Conservation (phyloP, 2,797 vertebrate genomes). For the Amphiprion clarkii region DNA sequence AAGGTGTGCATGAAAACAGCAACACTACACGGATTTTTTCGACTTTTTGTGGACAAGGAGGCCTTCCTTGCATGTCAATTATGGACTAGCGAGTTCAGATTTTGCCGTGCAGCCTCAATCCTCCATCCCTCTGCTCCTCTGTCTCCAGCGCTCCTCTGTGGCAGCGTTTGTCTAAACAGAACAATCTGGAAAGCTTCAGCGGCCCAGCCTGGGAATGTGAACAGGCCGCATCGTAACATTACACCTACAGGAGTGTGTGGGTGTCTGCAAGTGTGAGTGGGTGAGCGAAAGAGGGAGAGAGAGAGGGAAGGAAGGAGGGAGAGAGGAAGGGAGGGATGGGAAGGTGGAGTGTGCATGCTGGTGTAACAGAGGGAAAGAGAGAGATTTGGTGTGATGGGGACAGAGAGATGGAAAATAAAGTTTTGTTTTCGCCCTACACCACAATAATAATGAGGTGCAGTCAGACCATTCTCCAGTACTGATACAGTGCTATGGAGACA, state of each 20-base stretch:
- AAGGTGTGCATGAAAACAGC: conserved; percentile 11
- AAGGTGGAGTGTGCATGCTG: conserved; percentile 35
- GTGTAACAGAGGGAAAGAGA: conserved; percentile 14
- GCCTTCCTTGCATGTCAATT: not conserved
- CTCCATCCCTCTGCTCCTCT: conserved; percentile 39
- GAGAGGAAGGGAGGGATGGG: not conserved
- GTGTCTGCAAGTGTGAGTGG: conserved; percentile 39
- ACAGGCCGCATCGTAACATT: conserved; percentile 69
- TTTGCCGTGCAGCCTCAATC: not conserved
- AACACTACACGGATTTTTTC: not conserved
- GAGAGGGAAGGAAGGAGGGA: conserved; percentile 1
- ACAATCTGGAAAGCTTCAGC: conserved; percentile 79
- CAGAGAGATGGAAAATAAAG: conserved; percentile 48
- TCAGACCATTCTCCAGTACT: too few species aligned
- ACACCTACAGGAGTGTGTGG: conserved; percentile 69
- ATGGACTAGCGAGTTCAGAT: conserved; percentile 11
- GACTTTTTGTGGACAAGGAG: not conserved
- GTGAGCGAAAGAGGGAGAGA: conserved; percentile 5
- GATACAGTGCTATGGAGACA: too few species aligned
- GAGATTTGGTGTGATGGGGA: conserved; percentile 39
- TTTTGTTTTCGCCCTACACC: conserved; percentile 33
- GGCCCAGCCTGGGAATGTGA: conserved; percentile 64
- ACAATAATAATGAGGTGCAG: too few species aligned
- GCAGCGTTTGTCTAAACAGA: conserved; percentile 69
- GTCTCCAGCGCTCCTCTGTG: conserved; percentile 31